Evolutionary conservation across 2,888 invertebrate species (phyloP).

Genomic region (Lepidocyrtinus sp.): DNA sequence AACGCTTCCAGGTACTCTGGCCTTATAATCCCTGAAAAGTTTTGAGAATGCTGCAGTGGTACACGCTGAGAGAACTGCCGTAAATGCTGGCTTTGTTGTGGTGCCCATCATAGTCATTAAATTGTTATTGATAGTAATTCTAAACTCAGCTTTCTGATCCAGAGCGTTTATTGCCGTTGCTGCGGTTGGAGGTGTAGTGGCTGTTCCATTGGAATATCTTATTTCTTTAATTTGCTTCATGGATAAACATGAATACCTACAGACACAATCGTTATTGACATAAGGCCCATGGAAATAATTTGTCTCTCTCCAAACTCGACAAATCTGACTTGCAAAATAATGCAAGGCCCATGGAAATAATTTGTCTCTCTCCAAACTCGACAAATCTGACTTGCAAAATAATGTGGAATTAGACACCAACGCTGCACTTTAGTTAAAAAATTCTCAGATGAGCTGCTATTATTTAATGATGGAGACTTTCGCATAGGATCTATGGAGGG

Average conservation of each 20-base stretch:
- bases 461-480: conserved; percentile 43
- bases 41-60: conserved; percentile 60
- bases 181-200: conserved; percentile 1
- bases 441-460: conserved; percentile 37
- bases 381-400: conserved; percentile 63
- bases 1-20: conserved; percentile 57
- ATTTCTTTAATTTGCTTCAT: conserved; percentile 61
- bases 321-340: too few species aligned
- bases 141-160: conserved; percentile 35
- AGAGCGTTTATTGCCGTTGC: conserved; percentile 5
- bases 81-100: conserved; percentile 55
- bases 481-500: conserved; percentile 62
- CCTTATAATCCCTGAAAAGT: conserved; percentile 55
- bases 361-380: conserved; percentile 58
- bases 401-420: conserved; percentile 56
- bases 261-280: conserved; percentile 54
- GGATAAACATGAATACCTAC: conserved; percentile 55
- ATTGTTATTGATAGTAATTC: conserved; percentile 12
- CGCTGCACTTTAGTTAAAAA: conserved; percentile 32
- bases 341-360: conserved; percentile 57
- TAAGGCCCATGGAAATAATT: conserved; percentile 61
- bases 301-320: conserved; percentile 54
- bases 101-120: conserved; percentile 20
- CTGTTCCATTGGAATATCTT: conserved; percentile 27
- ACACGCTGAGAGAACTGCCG: conserved; percentile 59